Base-by-base conservation (phyloP, 2,113 vertebrate genomes). In the Tachycineta bicolor region DNA sequence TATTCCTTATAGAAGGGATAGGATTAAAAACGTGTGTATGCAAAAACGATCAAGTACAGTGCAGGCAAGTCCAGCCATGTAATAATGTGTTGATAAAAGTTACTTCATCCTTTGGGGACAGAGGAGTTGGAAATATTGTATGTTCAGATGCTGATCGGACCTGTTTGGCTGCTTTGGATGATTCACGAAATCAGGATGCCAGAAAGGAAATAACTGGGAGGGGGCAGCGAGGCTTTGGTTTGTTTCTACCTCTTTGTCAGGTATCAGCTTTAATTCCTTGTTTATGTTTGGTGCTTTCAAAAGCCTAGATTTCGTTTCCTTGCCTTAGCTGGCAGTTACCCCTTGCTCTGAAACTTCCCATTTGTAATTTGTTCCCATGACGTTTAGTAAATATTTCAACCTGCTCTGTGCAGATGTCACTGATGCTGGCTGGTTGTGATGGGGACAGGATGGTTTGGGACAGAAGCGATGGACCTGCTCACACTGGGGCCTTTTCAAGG, bases 401-500 rank as follows among this genome's bases (percentile, higher is more conserved):
- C 34, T 68, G 29, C 34, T 41, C 24, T 73, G 60, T 63, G 31
- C 59, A 3, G 80, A 5, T 79, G 80, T 39, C 77, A 25, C 47
- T 41, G 13, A 1, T 43, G 7, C 25, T 8, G 4, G 8, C 65
- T 24, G 4, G n/a, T 10, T 58, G 75, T 37, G 71, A 17, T 31
- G 10, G 12, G 67, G 56, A 34, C 19, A 29, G 62, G 53, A 20
- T 7, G 18, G 49, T 37, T 73, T 41, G 29, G 41, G 50, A 5
- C 29, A 34, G 28, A 11, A 69, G 25, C 1, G 2, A 2, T 4
- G 23, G 13, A 19, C 2, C 1, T 2, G 4, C 24, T 65, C n/a
- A 29, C n/a, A 18, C 29, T 55, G n/a, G 41, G 24, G 8, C 34
- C 41, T 33, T 23, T 69, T 56, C 55, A 34, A 5, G 33, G 56